A percentile compares a stretch with the other conserved stretches of the same genome.
Evolutionary conservation across 2,888 invertebrate species (phyloP).

Genomic region (Sycophila texana): DNA sequence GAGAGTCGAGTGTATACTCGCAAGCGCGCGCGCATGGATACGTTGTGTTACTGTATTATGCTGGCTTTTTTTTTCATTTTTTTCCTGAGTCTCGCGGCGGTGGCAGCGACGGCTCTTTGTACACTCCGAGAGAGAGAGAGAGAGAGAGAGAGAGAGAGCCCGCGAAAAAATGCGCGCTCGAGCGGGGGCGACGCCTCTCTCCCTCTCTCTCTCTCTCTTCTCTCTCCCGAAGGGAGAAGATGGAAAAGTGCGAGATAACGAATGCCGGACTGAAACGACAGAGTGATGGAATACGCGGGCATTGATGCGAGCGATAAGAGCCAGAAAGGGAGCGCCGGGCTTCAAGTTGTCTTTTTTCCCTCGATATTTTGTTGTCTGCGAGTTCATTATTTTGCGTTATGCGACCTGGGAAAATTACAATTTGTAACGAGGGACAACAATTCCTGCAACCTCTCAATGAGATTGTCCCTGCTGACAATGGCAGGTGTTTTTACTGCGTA

Average conservation of each 20-base stretch:
- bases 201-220: conserved; percentile 16
- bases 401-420: conserved; percentile 15
- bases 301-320: conserved; percentile 53
- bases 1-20: conserved; percentile 53
- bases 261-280: conserved; percentile 46
- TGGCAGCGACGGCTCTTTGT: neutral
- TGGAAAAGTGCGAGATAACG: conserved; percentile 56
- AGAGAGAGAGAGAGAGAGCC: no score
- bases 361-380: conserved; percentile 52
- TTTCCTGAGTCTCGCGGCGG: neutral
- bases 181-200: neutral
- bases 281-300: conserved; percentile 54
- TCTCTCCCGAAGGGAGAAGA: conserved; percentile 25
- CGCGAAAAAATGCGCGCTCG: no score
- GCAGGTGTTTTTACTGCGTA: neutral
- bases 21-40: conserved; percentile 40
- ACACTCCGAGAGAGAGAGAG: no score
- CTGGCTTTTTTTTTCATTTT: conserved; percentile 6
- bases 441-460: neutral
- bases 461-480: neutral
- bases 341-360: conserved; percentile 5
- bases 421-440: neutral
- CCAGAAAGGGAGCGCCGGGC: neutral
- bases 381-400: conserved; percentile 39
- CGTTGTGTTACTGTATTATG: conserved; percentile 29